Evolutionary conservation across 2,888 invertebrate genomes (phyloP).

Genomic region (Xestoiulus laeticollis): DNA sequence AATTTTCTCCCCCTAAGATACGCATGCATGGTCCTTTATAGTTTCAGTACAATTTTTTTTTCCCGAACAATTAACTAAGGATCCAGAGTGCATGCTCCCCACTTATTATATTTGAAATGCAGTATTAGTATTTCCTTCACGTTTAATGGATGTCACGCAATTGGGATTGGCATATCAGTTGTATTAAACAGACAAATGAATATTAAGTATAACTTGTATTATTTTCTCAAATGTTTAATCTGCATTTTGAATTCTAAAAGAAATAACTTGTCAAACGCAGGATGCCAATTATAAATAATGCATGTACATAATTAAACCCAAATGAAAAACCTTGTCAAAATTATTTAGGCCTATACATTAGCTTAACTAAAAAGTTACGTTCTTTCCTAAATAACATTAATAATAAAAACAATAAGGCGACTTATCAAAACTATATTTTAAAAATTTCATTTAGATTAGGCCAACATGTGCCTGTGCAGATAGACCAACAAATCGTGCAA

Average conservation of each 20-base stretch:
- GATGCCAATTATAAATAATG: neutral
- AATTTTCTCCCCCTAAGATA: no score
- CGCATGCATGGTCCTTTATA: neutral
- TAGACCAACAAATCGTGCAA: no score
- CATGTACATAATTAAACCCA: neutral
- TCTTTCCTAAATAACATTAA: neutral
- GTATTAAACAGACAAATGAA: neutral
- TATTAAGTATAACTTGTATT: neutral
- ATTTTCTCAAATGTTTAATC: neutral
- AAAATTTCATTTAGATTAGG: neutral
- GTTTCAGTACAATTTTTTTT: neutral
- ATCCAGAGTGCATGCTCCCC: neutral
- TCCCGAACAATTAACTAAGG: neutral
- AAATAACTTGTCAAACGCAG: neutral
- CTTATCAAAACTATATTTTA: neutral
- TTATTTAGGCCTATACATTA: no score
- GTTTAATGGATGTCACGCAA: neutral
- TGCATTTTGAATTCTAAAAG: neutral
- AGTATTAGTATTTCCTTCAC: neutral
- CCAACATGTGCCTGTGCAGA: no score
- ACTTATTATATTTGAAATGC: neutral
- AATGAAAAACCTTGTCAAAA: neutral
- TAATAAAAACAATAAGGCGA: no score
- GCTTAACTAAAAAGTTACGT: neutral
- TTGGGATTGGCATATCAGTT: neutral